Evolutionary conservation across 2,888 invertebrate species (phyloP).

Genomic region (Sepiola atlantica): DNA sequence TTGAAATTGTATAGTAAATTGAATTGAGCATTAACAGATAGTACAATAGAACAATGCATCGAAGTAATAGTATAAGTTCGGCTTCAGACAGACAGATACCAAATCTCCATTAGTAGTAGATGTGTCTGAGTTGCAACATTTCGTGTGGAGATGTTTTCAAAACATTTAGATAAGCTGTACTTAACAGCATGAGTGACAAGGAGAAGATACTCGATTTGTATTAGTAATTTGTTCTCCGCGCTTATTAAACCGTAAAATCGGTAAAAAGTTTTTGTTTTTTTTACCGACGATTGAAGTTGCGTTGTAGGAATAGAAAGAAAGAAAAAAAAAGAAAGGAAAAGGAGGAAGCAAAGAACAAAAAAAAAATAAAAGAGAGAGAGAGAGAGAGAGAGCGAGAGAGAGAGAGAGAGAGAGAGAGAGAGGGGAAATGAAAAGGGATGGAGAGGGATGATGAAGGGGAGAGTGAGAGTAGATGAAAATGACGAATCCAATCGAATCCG

Average conservation of each 20-base stretch:
- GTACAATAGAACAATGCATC: too few relatives aligned
- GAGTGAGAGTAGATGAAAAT: background rate
- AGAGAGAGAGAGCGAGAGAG: too few relatives aligned
- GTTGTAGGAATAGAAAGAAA: background rate
- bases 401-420: background rate
- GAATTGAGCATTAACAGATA: too few relatives aligned
- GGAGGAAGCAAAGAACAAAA: too few relatives aligned
- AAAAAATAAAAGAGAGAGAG: background rate
- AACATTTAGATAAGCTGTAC: background rate
- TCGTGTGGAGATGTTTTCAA: background rate
- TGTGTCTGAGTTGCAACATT: too few relatives aligned
- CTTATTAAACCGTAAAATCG: slow-evolving; percentile 32
- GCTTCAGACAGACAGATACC: too few relatives aligned
- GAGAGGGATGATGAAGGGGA: too few relatives aligned
- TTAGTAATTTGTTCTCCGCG: background rate
- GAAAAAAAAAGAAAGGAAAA: too few relatives aligned
- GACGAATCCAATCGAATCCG: background rate
- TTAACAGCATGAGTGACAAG: background rate
- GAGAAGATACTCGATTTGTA: background rate
- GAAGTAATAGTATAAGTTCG: too few relatives aligned
- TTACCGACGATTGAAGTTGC: background rate
- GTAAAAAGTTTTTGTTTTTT: background rate
- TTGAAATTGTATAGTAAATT: too few relatives aligned
- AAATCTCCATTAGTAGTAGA: too few relatives aligned
- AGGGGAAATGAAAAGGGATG: background rate